Base-by-base conservation (phyloP, 92 coral and sea anemone genomes). In the Scolanthus callimorphus region DNA sequence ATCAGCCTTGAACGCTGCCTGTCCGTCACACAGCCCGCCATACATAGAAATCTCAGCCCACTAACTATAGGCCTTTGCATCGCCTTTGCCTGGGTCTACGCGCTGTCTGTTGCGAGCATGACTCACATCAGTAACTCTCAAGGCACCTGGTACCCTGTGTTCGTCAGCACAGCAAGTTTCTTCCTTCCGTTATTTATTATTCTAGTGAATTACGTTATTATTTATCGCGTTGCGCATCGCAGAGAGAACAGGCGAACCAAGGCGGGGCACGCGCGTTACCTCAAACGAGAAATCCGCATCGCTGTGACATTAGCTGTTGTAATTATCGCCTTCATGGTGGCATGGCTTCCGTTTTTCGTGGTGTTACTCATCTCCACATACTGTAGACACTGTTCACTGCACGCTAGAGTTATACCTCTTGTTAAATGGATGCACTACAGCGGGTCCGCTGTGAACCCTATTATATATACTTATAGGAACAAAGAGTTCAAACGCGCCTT, bases 341-440 rank as follows among this genome's bases (percentile, higher is more conserved):
- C 96, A 17, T 91, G 97, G 97, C 38, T 79, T 24, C 97, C 96
- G 28, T 83, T 91, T 62, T 88, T 88, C 51, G 73, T 80, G 1
- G 55, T 61, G 20, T 28, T 77, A 20, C 44, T 91, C 3, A 51
- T 88, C 20, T 61, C 81, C 4, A 51, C 67, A 25, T 88, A 78
- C 70, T 79, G 86, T 34, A 17, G 2, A 25, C 49, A 63, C 3
- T 75, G 87, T 21, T 0, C 31, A 28, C 68, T 91, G 22, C 81
- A 81, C 3, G 65, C 55, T 48, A 17, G 29, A 0, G 46, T 83
- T 9, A 49, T 76, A 1, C 78, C 90, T 20, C 61, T 79, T 6
- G 81, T 77, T 11, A 91, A 91, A 39, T 91, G 96, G 96, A 78
- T 91, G 91, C 96, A 91, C 54, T 91, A 91, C 69, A 78, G 90